phyloP scores from a whole-genome alignment of 2,888 invertebrate genomes.

The Eristalinus sepulchralis region DNA sequence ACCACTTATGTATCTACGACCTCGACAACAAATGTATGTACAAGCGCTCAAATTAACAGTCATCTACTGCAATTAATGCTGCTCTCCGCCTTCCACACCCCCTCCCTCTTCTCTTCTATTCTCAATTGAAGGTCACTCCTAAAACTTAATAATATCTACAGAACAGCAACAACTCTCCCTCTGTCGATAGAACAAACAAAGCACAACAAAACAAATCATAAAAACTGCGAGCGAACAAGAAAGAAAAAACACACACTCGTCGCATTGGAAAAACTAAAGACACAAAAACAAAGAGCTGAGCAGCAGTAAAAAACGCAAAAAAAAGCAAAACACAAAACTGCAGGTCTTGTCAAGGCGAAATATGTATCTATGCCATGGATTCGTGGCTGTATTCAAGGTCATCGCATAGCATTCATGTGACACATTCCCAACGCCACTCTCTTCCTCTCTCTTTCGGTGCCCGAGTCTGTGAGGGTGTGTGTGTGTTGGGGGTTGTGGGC shows the following conservation, averaged over 20 bases:
- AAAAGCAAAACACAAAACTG: conserved; percentile 51
- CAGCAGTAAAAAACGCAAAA: neutral
- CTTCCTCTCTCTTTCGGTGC: neutral
- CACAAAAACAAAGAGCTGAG: neutral
- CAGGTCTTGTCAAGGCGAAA: conserved; percentile 61
- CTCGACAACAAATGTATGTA: neutral
- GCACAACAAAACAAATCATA: conserved; percentile 25
- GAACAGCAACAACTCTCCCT: neutral
- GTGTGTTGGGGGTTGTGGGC: conserved; percentile 45
- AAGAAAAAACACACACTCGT: neutral
- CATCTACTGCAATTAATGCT: conserved; percentile 33
- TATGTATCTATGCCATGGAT: conserved; percentile 58
- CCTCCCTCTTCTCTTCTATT: neutral
- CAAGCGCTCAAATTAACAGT: conserved; percentile 27
- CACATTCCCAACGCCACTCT: conserved; percentile 4
- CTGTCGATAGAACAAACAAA: conserved; percentile 15
- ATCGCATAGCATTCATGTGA: conserved; percentile 43
- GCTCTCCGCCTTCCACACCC: neutral
- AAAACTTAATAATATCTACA: conserved; percentile 8
- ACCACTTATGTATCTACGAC: neutral
- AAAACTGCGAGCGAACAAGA: neutral
- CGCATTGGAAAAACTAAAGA: neutral
- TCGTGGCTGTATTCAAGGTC: conserved; percentile 67
- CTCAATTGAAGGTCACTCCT: conserved; percentile 5
- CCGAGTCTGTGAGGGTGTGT: neutral